Evolutionary conservation across 1,140 invertebrate species (phyloP), one percentile per base, ranked within the genome.

Genomic region (Pomacea maculata): DNA sequence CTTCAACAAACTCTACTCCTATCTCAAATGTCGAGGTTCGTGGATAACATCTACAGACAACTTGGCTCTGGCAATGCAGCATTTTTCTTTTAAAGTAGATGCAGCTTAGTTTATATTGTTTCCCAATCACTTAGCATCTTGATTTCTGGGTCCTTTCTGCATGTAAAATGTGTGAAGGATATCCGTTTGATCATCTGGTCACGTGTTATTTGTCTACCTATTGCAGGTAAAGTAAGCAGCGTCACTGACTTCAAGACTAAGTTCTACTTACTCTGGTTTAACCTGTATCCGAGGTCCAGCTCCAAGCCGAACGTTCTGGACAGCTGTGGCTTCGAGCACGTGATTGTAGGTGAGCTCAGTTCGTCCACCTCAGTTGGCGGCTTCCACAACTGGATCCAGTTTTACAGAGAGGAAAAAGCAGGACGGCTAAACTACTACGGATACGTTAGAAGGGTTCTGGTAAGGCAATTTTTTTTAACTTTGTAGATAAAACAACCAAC

Each of bases 361-460:
- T 54, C 65, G 25, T 29, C 65, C 17, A 57, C 67, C 25, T 72
- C 84, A n/a, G 87, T 92, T 17, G 87, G 88, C 78, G 92, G 92
- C 8, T 91, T 92, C 70, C 92, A 92, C 84, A 91, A 90, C 82
- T 92, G 91, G 91, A 80, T 91, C 2, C 85, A 89, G 52, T 90
- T 89, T 80, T 92, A 91, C 81, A 76, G 88, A 12, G 85, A 89
- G 63, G 91, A 92, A 78, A 88, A 88, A 64, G 57, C 76, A 15
- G 88, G 89, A 7, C 82, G 83, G 29, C 82, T 91, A 6, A 85
- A 92, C 78, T 92, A 92, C 84, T 83, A 86, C 34, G 90, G 91
- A 19, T 92, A 88, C 80, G 88, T 89, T 21, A 65, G 77, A 34
- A 25, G 77, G 54, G 54, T 78, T 55, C 45, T 29, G 64, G 77